phyloP scores from a whole-genome alignment of 92 coral and sea anemone species.

The Heliopora coerulea region DNA sequence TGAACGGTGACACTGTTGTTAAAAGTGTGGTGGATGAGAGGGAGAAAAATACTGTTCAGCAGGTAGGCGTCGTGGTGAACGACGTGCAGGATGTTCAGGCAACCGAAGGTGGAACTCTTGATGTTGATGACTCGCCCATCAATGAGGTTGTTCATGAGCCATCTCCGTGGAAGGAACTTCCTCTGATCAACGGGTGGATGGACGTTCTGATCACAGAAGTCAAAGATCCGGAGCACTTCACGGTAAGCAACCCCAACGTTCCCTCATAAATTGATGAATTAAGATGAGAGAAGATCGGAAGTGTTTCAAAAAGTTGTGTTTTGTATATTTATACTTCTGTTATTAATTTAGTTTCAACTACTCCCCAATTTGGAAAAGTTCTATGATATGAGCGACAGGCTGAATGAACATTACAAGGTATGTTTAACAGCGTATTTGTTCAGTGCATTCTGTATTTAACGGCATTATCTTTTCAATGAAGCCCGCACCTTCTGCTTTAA shows the following conservation, averaged over 20 bases:
- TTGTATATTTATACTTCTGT: background rate
- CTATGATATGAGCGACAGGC: conserved; percentile 41
- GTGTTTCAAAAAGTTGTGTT: background rate
- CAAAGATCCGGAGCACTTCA: conserved; percentile 69
- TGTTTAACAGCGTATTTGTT: background rate
- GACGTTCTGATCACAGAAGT: conserved; percentile 72
- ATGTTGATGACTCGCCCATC: conserved; percentile 25
- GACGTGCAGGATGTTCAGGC: background rate
- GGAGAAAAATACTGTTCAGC: conserved; percentile 11
- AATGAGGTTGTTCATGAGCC: conserved; percentile 31
- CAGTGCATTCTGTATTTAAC: too few relatives aligned
- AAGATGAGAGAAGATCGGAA: background rate
- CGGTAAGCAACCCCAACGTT: conserved; percentile 52
- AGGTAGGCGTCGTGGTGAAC: background rate
- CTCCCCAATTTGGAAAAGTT: conserved; percentile 43
- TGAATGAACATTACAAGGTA: conserved; percentile 59
- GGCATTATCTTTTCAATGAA: background rate
- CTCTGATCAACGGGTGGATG: conserved; percentile 69
- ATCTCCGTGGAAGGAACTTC: conserved; percentile 48
- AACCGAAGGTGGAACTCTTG: background rate
- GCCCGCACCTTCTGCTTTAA: too few relatives aligned
- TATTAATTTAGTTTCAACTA: conserved; percentile 64
- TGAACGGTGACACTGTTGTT: background rate
- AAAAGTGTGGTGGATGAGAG: conserved; percentile 25
- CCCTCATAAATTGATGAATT: too few relatives aligned